A percentile compares a stretch with the other conserved stretches of the same genome.
These are phyloP conservation scores for Drosophila pectinifera DNA, from an alignment of 1,140 invertebrate genomes.

Conservation along the genomic window DNA sequence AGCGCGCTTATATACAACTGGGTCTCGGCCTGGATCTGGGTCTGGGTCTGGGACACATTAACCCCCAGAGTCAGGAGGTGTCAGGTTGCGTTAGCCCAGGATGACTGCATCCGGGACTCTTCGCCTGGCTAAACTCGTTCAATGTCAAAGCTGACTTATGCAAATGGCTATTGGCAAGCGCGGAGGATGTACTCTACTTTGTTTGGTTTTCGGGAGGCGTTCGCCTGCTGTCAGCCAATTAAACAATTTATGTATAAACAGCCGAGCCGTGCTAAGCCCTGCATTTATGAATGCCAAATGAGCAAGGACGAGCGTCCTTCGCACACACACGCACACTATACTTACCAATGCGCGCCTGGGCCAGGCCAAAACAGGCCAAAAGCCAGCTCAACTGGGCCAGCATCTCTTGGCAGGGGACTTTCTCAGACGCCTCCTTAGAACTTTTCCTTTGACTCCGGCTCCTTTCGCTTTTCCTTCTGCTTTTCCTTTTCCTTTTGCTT, in stretches of 20 bases:
- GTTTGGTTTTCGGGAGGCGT: slow-evolving; percentile 2
- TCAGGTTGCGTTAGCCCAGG: slow-evolving; percentile 70
- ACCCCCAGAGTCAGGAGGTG: slow-evolving; percentile 32
- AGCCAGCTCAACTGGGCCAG: slow-evolving; percentile 67
- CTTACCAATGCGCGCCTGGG: slow-evolving; percentile 78
- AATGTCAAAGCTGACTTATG: slow-evolving; percentile 81
- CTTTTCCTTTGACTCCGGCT: slow-evolving; percentile 50
- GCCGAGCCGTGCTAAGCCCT: slow-evolving; percentile 57
- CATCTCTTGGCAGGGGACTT: slow-evolving; percentile 31
- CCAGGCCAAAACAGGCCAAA: slow-evolving; percentile 53
- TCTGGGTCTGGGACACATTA: slow-evolving; percentile 26
- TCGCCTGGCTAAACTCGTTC: slow-evolving; percentile 73
- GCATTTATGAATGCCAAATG: slow-evolving; percentile 81
- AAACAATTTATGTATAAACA: slow-evolving; percentile 78
- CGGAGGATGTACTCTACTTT: background rate
- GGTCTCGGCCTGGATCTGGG: slow-evolving; percentile 3
- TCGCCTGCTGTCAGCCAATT: slow-evolving; percentile 72
- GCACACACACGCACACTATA: slow-evolving; percentile 21
- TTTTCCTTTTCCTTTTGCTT: slow-evolving; percentile 20
- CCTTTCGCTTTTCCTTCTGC: slow-evolving; percentile 8
- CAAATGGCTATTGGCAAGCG: slow-evolving; percentile 50
- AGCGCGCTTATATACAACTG: slow-evolving; percentile 66
- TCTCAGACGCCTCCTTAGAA: slow-evolving; percentile 31
- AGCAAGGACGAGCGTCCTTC: slow-evolving; percentile 40
- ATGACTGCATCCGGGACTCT: slow-evolving; percentile 64